Evolutionary conservation across 2,888 invertebrate species (phyloP), one percentile per base, ranked within the genome.

Genomic region (Monochamus alternatus): DNA sequence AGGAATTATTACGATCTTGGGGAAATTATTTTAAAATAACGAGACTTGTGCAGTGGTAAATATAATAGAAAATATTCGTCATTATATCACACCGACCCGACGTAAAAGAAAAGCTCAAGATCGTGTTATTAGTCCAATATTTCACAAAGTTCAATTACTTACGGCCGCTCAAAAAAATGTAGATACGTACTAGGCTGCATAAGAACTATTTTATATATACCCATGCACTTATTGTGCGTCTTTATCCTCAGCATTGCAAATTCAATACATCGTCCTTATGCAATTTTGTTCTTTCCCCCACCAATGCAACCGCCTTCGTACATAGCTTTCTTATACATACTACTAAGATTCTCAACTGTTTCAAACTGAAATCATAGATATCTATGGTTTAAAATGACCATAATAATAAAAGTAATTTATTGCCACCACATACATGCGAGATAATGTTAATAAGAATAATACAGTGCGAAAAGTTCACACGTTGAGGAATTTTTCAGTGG

Each of bases 341-440:
- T 80, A 69, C 86, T 86, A 87, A 88, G 88, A 88, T 87, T 86
- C 85, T 86, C 88, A 85, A 85, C 87, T 86, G 86, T 87, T 87
- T 85, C 86, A 85, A 86, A 86, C 86, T 83, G 84, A 87, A 87
- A 87, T 87, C 86, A 86, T 86, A 86, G 86, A 85, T 85, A 86
- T 84, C 85, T 84, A 84, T 85, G 85, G 82, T 75, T 81, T 84
- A 85, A 85, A 85, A 86, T 86, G 86, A 82, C 81, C 83, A 84
- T 80, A 77, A 77, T 76, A 75, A 75, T 71, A 73, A 75, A 63
- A 62, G 73, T 73, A 59, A 67, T 67, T 73, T 67, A 66, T 22
- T 38, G 62, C 67, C 67, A 38, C 10, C 62, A 52, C 43, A 47
- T 55, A 63, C 51, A 52, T 38, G 67, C 38, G 63, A 73, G 60